Percentiles rank a stretch among this genome's conserved stretches.
Evolutionary conservation across 2,113 vertebrate genomes (phyloP).

Genomic region (Sylvilagus bachmani): DNA sequence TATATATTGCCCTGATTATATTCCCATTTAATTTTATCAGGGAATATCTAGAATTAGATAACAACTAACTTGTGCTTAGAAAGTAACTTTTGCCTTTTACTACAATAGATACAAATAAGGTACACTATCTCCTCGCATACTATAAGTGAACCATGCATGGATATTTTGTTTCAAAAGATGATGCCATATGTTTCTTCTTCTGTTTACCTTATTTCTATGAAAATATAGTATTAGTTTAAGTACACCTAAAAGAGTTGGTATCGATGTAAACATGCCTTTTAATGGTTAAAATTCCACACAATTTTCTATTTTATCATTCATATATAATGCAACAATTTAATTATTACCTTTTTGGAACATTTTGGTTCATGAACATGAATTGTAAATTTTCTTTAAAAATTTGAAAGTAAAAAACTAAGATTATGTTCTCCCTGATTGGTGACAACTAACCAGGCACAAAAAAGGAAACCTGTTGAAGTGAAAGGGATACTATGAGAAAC

Average conservation of each 20-base stretch:
- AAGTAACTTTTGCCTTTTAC: background rate
- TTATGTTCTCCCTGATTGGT: no score
- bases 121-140: background rate
- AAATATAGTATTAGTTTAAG: background rate
- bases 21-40: background rate
- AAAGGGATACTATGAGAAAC: no score
- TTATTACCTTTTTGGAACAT: background rate
- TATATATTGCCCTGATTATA: background rate
- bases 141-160: background rate
- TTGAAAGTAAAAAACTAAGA: background rate
- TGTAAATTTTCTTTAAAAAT: background rate
- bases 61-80: background rate
- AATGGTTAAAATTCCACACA: background rate
- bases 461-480: no score
- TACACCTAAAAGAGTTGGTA: background rate
- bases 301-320: background rate
- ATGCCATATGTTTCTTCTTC: background rate
- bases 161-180: background rate
- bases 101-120: no score
- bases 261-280: background rate
- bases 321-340: background rate
- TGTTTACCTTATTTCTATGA: background rate
- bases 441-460: no score
- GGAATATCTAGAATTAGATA: background rate
- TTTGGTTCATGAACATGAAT: background rate